Base-by-base conservation (phyloP, 2,888 invertebrate species). In the Cheilosia vulpina region DNA sequence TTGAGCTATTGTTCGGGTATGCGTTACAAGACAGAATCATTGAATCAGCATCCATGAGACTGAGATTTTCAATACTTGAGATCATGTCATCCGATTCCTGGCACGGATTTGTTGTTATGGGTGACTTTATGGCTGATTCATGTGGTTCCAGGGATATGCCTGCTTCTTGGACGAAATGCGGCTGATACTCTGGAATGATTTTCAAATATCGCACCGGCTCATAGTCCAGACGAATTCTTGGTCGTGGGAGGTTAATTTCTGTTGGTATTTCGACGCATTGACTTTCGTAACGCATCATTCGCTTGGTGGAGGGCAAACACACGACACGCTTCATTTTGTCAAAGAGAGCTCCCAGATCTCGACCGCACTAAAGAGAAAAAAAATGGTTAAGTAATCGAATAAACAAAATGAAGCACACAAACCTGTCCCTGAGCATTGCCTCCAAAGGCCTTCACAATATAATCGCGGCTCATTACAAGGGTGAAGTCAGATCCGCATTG, bases 401-500 rank as follows among this genome's bases (percentile, higher is more conserved):
- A 17, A 0, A 24, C 11, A 24, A 41, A 19, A 21, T 9, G 13
- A 15, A 31, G 11, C n/a, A 47, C 57, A 66, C 60, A 21, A 63
- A 90, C 90, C 88, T 91, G 92, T 9, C 92, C 92, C 87, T 91
- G 92, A 0, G 92, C 90, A 79, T 92, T 92, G 43, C 92, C 92
- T 3, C 92, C 92, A 81, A 92, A 92, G 6, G 92, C 92, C 79
- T 92, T 92, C 0, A 92, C 92, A 73, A 90, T 88, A 73, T 89
- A 90, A 80, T 92, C 91, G 5, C 90, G 91, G 69, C 90, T 91
- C 90, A 92, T 91, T 43, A 92, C 91, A n/a, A 92, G 87, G 5
- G 92, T 92, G 57, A 92, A 92, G 77, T 92, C 92, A 2, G 92
- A 91, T 2, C 92, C 92, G 69, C 92, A 92, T 63, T 92, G 92